These are phyloP conservation scores for Pelecanoides urinatrix DNA, from an alignment of 2,113 vertebrate species.

Conservation along the genomic window DNA sequence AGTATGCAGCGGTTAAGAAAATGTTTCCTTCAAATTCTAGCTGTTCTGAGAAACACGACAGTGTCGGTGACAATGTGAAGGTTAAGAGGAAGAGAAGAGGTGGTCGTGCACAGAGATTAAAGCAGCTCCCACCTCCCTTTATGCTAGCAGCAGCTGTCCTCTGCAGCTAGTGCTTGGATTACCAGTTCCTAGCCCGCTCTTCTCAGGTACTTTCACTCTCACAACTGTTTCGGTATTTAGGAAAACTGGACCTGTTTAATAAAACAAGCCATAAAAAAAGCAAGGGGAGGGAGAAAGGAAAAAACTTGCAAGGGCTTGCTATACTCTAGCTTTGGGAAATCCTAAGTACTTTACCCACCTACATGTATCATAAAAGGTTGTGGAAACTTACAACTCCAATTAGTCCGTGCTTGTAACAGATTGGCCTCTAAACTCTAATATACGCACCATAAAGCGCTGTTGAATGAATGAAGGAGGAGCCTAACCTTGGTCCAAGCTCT, in stretches of 20 bases:
- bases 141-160: neutral
- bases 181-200: neutral
- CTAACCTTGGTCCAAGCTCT: neutral
- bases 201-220: neutral
- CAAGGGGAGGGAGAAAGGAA: neutral
- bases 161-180: neutral
- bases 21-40: neutral
- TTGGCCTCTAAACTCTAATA: neutral
- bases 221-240: neutral
- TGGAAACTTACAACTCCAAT: neutral
- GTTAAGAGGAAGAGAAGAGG: neutral
- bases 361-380: fast-evolving
- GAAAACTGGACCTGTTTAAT: neutral
- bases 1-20: neutral
- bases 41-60: neutral
- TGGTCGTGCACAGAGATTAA: neutral
- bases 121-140: neutral
- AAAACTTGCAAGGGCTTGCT: neutral
- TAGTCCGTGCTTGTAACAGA: neutral
- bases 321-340: neutral
- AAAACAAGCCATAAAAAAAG: neutral
- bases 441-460: neutral
- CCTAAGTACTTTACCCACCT: neutral
- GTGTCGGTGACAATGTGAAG: fast-evolving
- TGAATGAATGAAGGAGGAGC: neutral